These are phyloP conservation scores for Oligia strigilis DNA, from an alignment of 2,888 invertebrate species.

Conservation along the genomic window DNA sequence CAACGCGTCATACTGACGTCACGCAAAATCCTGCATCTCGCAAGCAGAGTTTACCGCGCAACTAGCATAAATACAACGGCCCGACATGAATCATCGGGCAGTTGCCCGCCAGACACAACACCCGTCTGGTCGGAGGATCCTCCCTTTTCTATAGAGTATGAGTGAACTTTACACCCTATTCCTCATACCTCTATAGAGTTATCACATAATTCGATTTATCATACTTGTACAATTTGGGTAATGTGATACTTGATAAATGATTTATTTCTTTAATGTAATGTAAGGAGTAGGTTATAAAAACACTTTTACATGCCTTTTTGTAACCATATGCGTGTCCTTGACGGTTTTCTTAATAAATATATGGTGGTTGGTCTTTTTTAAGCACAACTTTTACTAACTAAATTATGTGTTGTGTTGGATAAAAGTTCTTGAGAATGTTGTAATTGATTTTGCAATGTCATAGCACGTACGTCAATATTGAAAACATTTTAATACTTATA, in stretches of 20 bases:
- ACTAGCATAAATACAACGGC: too few species aligned
- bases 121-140: too few species aligned
- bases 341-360: neutral
- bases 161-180: too few species aligned
- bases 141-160: too few species aligned
- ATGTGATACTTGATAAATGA: neutral
- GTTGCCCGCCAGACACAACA: too few species aligned
- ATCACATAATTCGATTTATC: constrained; percentile 22
- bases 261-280: neutral
- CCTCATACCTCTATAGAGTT: neutral
- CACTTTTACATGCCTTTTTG: neutral
- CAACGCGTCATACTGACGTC: too few species aligned
- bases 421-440: neutral
- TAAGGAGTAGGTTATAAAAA: neutral
- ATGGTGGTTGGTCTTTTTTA: neutral
- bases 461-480: neutral
- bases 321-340: neutral
- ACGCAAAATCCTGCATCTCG: too few species aligned
- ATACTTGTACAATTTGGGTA: neutral
- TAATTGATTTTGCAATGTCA: neutral
- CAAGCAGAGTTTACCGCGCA: too few species aligned
- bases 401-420: neutral
- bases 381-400: neutral
- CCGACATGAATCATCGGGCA: too few species aligned
- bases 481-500: neutral